Evolutionary conservation across 2,113 vertebrate genomes (phyloP).

Genomic region (Myiagra hebetior): DNA sequence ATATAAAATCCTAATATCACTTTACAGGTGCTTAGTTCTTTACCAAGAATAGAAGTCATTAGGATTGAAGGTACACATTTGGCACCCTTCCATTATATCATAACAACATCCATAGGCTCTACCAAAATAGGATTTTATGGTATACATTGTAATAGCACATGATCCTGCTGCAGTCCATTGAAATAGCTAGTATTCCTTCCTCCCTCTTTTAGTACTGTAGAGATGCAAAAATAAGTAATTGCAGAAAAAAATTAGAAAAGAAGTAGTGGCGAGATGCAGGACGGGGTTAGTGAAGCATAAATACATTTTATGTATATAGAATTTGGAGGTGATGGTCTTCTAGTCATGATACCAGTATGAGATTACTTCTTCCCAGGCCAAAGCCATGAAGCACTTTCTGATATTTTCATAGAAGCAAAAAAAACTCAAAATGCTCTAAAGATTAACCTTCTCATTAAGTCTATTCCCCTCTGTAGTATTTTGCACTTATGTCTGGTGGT

Average conservation of each 20-base stretch:
- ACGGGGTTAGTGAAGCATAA: neutral
- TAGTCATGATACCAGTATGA: neutral
- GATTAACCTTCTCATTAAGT: neutral
- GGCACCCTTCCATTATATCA: neutral
- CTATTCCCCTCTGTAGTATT: neutral
- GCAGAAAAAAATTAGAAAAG: neutral
- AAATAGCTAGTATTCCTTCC: neutral
- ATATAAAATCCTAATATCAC: neutral
- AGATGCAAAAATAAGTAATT: neutral
- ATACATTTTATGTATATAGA: neutral
- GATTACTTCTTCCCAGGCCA: neutral
- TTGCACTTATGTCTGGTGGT: neutral
- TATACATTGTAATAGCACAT: neutral
- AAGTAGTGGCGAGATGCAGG: neutral
- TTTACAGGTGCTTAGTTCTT: neutral
- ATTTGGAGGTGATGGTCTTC: neutral
- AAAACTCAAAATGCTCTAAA: fast-evolving
- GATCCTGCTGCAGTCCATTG: neutral
- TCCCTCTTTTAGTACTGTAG: neutral
- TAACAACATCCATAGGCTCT: neutral
- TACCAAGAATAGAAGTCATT: neutral
- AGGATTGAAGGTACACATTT: neutral
- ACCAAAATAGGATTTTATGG: neutral
- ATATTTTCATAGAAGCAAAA: neutral
- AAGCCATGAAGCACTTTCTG: neutral